These are phyloP conservation scores for Knipowitschia caucasica DNA, from an alignment of 2,797 vertebrate species.

Conservation along the genomic window DNA sequence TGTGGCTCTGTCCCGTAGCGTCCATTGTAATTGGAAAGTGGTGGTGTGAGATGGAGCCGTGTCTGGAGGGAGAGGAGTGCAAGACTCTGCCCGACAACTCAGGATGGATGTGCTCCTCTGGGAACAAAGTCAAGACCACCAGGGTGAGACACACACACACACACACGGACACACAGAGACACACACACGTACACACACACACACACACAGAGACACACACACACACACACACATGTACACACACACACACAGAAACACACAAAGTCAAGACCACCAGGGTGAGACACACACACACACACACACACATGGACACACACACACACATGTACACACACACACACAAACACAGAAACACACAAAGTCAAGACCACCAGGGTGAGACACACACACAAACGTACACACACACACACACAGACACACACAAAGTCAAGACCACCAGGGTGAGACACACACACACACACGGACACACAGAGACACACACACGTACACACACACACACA, in stretches of 20 bases:
- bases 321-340: neutral
- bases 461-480: too few species aligned
- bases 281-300: conserved; percentile 1
- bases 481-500: neutral
- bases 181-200: conserved; percentile 4
- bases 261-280: too few species aligned
- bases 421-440: conserved; percentile 98
- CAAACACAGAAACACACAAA: conserved; percentile 3
- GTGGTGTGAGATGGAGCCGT: conserved; percentile 99
- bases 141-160: conserved; percentile 79
- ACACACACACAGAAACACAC: neutral
- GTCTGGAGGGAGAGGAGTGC: conserved; percentile 95
- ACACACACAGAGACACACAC: conserved; percentile 2
- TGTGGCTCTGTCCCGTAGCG: conserved; percentile 70
- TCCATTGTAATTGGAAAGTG: conserved; percentile 97
- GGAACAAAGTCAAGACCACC: conserved; percentile 98
- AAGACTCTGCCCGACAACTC: conserved; percentile 97
- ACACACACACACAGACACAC: neutral
- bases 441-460: conserved; percentile 73
- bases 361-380: too few species aligned
- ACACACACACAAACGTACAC: too few species aligned
- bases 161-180: conserved; percentile 7
- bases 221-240: conserved; percentile 2
- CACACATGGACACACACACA: conserved; percentile 1
- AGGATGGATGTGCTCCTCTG: conserved; percentile 97